Percentiles rank a stretch among this genome's conserved stretches.
Evolutionary conservation across 2,888 invertebrate genomes (phyloP).

Genomic region (Drosophila acutilabella): DNA sequence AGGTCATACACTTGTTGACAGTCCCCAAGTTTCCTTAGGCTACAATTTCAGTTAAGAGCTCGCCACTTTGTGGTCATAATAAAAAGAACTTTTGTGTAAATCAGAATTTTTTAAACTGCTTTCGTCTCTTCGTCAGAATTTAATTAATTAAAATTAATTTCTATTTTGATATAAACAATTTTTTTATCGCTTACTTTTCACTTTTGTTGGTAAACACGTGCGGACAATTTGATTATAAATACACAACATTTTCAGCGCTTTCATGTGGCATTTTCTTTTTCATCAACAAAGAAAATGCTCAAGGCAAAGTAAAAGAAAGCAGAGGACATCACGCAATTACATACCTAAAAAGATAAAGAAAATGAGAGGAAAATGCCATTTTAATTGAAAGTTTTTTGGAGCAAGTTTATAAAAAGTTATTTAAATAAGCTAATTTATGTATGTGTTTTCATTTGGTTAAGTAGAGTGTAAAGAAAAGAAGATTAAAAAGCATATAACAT

Average conservation of each 20-base stretch:
- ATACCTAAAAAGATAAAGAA: conserved; percentile 60
- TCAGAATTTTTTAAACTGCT: conserved; percentile 70
- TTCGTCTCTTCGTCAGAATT: conserved; percentile 54
- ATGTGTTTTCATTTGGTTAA: not conserved
- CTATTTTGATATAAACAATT: conserved; percentile 31
- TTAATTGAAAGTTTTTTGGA: conserved; percentile 2
- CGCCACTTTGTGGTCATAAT: conserved; percentile 43
- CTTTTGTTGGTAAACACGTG: conserved; percentile 34
- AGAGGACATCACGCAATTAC: conserved; percentile 29
- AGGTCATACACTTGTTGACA: conserved; percentile 69
- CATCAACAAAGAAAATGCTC: conserved; percentile 16
- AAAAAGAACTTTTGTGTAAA: conserved; percentile 38
- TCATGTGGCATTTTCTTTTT: conserved; percentile 36
- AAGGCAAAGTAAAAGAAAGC: conserved; percentile 45
- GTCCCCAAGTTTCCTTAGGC: conserved; percentile 42
- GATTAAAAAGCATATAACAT: no score
- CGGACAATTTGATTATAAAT: conserved; percentile 58
- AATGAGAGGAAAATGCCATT: conserved; percentile 5
- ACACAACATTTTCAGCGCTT: conserved; percentile 41
- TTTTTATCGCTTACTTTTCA: conserved; percentile 34
- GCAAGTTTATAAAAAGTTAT: not conserved
- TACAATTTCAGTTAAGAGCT: conserved; percentile 64
- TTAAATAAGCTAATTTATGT: not conserved
- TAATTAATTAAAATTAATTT: conserved; percentile 70
- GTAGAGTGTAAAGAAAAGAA: no score